phyloP scores from a whole-genome alignment of 2,113 vertebrate species.

The Fulmarus glacialis region DNA sequence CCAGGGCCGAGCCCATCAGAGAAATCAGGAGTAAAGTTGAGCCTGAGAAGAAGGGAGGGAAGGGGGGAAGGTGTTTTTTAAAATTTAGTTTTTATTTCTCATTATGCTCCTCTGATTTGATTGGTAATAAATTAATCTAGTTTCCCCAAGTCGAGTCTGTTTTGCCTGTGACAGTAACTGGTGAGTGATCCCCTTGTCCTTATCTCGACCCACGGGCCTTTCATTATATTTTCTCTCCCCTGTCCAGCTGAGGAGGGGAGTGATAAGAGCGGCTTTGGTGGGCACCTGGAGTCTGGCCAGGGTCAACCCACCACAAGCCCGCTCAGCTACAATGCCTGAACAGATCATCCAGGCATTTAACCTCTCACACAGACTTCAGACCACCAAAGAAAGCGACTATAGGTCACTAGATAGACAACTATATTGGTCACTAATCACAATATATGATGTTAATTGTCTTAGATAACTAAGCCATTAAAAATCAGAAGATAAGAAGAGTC shows the following conservation, averaged over 20 bases:
- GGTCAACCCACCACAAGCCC: not conserved
- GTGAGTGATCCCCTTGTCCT: not conserved
- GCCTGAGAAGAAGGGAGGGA: not conserved
- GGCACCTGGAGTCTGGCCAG: not conserved
- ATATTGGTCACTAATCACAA: not conserved
- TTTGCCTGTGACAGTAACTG: accelerated
- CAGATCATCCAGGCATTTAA: not conserved
- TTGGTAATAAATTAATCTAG: not conserved
- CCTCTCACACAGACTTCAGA: not conserved
- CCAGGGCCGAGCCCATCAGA: not conserved
- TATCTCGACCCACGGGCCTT: not conserved
- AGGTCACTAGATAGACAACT: not conserved
- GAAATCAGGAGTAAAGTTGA: not conserved
- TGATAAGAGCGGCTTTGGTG: not conserved
- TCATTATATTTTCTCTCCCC: not conserved
- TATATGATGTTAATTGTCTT: not conserved
- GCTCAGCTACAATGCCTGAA: not conserved
- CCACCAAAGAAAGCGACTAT: not conserved
- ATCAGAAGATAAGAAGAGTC: not conserved
- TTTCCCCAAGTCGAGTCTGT: not conserved
- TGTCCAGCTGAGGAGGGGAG: not conserved
- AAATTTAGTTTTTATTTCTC: not conserved
- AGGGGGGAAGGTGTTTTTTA: not conserved
- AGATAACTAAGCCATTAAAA: not conserved
- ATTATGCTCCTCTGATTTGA: not conserved